Conservation (phyloP, 2,888 invertebrate genomes). For the Choristoneura rosaceana region DNA sequence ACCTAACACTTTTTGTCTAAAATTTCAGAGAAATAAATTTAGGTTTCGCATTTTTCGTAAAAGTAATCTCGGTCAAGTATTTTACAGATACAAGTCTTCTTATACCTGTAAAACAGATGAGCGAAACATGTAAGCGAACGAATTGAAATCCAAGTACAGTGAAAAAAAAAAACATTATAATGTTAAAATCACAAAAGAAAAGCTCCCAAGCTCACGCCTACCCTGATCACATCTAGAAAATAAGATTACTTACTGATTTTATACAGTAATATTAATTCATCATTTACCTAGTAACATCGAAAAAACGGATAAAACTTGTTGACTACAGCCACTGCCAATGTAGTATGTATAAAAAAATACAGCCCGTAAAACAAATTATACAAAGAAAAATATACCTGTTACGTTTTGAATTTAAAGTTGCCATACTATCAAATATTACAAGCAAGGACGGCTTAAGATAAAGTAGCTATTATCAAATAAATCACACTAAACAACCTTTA, state of each 20-base stretch:
- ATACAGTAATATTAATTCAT: no score
- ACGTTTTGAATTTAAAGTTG: neutral
- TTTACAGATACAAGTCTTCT: neutral
- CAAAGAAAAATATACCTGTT: neutral
- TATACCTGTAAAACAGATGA: no score
- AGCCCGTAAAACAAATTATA: constrained; percentile 8
- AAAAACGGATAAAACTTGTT: no score
- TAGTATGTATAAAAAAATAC: neutral
- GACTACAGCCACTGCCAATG: no score
- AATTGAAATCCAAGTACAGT: neutral
- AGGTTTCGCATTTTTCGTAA: neutral
- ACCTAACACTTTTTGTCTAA: neutral
- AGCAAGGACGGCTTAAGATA: neutral
- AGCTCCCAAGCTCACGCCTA: no score
- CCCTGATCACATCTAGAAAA: no score
- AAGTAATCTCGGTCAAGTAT: neutral
- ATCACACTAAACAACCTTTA: neutral
- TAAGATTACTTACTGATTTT: no score
- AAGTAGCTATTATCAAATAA: neutral
- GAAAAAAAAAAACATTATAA: no score
- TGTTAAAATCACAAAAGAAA: no score
- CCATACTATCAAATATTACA: neutral
- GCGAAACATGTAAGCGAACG: no score
- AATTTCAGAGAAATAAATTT: neutral
- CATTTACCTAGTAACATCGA: no score